Evolutionary conservation across 2,113 vertebrate species (phyloP), one percentile per base, ranked within the genome.

Genomic region (Lophura nycthemera): DNA sequence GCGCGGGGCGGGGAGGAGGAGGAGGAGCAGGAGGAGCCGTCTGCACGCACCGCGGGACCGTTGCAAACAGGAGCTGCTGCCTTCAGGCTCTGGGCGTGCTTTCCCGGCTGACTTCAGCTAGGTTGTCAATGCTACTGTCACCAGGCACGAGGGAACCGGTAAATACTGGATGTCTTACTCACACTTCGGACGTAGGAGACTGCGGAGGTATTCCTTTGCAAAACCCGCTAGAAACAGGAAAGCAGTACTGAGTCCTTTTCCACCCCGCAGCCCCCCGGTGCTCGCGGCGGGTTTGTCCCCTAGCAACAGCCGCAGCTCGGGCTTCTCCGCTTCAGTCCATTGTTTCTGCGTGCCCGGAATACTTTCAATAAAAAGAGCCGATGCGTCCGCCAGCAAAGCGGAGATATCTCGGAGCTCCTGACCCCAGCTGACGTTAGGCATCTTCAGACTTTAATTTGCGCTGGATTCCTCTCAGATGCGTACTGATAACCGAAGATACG

Each of bases 281-380:
- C 50, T 76, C 74, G 2, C 56, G 50, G 50, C 25, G 25, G 14
- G 14, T 30, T 29, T 54, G 52, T 54, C 20, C 84, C 86, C 42
- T 89, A 96, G 89, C 81, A 92, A 89, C 91, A 76, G 50, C 50
- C 86, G 10, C 54, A 47, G 73, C 61, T 90, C 77, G 21, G 8
- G 20, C 21, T 87, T 48, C 89, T 72, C 40, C 63, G 10, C 19
- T 22, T 83, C 67, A 60, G 8, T 50, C 77, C 50, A 40, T 84
- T 48, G 43, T 61, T 82, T 36, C 57, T 84, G 27, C 9, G 1
- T 82, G 40, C 50, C 59, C 61, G 45, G 45, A 94, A 82, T 73
- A 32, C 48, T 48, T 14, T 4, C 12, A 34, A 30, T 17, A 67
- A 56, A 83, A 22, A 30, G 10, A 15, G 17, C 54, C 10, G 42